A percentile compares a stretch with the other conserved stretches of the same genome.
Evolutionary conservation across 2,797 vertebrate genomes (phyloP).

Genomic region (Triplophysa bombifrons): DNA sequence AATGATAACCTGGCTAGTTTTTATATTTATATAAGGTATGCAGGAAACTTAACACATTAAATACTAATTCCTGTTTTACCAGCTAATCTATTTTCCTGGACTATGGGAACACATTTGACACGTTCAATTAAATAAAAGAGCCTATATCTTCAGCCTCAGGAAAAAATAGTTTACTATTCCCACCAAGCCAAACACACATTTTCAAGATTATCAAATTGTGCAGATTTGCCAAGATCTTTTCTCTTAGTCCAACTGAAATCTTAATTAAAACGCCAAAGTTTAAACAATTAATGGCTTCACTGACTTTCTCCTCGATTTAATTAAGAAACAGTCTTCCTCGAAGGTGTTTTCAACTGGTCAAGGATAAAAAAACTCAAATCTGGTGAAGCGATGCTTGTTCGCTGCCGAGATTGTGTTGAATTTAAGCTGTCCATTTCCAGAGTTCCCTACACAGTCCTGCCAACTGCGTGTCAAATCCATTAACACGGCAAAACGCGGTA

Average conservation of each 20-base stretch:
- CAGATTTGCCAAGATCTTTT: constrained; percentile 43
- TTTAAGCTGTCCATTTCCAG: constrained; percentile 15
- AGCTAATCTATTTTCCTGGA: background rate
- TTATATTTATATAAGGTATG: no score
- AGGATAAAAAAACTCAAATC: constrained; percentile 45
- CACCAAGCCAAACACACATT: background rate
- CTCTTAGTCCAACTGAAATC: constrained; percentile 42
- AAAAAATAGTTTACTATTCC: background rate
- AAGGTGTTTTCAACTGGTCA: constrained; percentile 54
- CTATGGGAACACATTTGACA: background rate
- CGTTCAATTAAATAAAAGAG: background rate
- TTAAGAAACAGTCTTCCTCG: constrained; percentile 52
- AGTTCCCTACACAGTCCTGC: constrained; percentile 29
- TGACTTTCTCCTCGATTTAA: constrained; percentile 48
- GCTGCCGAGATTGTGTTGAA: background rate
- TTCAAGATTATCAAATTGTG: background rate
- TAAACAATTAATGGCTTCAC: constrained; percentile 61
- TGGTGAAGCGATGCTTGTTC: background rate
- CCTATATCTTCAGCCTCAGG: background rate
- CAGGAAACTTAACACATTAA: background rate
- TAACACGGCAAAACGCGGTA: constrained; percentile 26
- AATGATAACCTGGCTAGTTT: no score
- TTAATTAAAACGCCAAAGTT: constrained; percentile 56
- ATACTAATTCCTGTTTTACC: background rate
- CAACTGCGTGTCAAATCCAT: constrained; percentile 50